A percentile compares a stretch with the other conserved stretches of the same genome.
Conservation (phyloP, 2,888 invertebrate genomes). For the Drosophila macrospina region DNA sequence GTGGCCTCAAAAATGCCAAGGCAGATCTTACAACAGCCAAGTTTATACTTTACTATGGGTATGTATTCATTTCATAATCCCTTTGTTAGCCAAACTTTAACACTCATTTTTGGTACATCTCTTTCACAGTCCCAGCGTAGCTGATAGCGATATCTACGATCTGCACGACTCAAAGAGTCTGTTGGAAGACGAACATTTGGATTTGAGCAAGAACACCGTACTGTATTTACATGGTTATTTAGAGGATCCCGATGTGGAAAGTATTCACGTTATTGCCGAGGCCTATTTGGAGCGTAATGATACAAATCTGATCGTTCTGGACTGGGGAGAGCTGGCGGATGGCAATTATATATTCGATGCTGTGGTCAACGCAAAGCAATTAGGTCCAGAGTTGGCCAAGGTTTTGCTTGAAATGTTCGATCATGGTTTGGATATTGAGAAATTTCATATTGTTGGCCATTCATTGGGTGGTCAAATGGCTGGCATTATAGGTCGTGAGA, state of each 20-base stretch:
- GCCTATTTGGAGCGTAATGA: constrained; percentile 83
- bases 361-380: constrained; percentile 82
- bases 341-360: constrained; percentile 85
- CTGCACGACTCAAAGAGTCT: constrained; percentile 74
- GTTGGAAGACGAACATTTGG: constrained; percentile 77
- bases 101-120: background rate
- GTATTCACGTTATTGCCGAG: constrained; percentile 86
- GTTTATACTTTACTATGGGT: constrained; percentile 82
- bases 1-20: constrained; percentile 86
- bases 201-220: constrained; percentile 86
- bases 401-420: constrained; percentile 80
- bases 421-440: constrained; percentile 79
- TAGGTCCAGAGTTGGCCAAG: constrained; percentile 81
- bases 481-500: constrained; percentile 82
- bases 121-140: constrained; percentile 75
- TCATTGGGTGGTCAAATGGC: constrained; percentile 84
- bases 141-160: constrained; percentile 77
- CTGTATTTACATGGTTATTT: constrained; percentile 88
- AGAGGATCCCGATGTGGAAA: constrained; percentile 87
- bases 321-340: constrained; percentile 84
- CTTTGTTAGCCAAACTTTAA: background rate
- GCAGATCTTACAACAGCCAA: constrained; percentile 86
- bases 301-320: constrained; percentile 82
- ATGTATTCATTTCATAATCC: constrained; percentile 24
- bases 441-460: constrained; percentile 84